Percentiles rank a stretch among this genome's conserved stretches.
Conservation (phyloP, 2,888 invertebrate species). For the Epistrophe eligans region DNA sequence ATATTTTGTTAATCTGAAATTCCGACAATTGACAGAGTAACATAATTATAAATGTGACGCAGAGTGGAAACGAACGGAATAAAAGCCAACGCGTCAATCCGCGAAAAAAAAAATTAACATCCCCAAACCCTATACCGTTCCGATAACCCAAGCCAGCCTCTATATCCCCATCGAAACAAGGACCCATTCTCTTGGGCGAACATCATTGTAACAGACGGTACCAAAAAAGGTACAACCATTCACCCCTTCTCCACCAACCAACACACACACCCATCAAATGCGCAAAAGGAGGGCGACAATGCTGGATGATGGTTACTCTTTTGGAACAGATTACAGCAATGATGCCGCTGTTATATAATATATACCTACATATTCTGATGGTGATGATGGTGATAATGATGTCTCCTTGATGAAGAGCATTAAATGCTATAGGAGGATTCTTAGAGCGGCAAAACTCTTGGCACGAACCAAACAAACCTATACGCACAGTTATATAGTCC, state of each 20-base stretch:
- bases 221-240: constrained; percentile 68
- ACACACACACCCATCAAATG: not conserved
- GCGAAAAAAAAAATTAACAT: constrained; percentile 67
- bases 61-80: constrained; percentile 31
- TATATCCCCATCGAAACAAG: constrained; percentile 37
- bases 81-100: constrained; percentile 58
- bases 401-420: constrained; percentile 55
- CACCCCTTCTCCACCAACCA: constrained; percentile 23
- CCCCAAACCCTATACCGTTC: constrained; percentile 20
- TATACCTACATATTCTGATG: constrained; percentile 39
- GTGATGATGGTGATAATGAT: constrained; percentile 70
- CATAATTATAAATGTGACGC: constrained; percentile 57
- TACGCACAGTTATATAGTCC: constrained; percentile 72
- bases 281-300: constrained; percentile 4
- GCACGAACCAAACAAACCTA: constrained; percentile 54
- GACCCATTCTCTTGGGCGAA: constrained; percentile 55
- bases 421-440: constrained; percentile 38
- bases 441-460: constrained; percentile 59
- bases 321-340: constrained; percentile 70
- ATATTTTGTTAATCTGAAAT: constrained; percentile 25
- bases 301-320: constrained; percentile 53
- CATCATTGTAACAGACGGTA: constrained; percentile 68
- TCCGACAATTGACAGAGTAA: constrained; percentile 38
- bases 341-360: constrained; percentile 52
- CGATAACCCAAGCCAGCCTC: not conserved